phyloP scores from a whole-genome alignment of 2,797 vertebrate genomes.

The Lateolabrax maculatus region DNA sequence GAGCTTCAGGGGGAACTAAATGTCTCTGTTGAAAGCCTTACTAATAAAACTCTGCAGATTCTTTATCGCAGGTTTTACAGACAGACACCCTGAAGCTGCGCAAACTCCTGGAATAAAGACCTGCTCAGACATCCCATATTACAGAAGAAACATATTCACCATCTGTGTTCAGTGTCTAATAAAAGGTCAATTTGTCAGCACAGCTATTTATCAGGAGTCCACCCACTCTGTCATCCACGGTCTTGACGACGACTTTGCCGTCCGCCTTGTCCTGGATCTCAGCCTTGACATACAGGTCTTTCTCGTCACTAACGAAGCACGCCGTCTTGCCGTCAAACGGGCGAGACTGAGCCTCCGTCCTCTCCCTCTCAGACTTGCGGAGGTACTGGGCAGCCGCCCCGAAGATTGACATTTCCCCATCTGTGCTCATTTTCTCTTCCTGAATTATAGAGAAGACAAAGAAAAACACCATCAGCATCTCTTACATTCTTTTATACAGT shows the following conservation, averaged over 20 bases:
- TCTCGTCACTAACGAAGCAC: conserved; percentile 86
- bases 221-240: conserved; percentile 83
- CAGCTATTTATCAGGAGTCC: conserved; percentile 23
- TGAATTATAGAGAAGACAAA: conserved; percentile 8
- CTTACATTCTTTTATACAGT: neutral
- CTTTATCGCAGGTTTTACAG: conserved; percentile 23
- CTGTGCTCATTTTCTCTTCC: conserved; percentile 63
- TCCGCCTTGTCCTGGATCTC: conserved; percentile 84
- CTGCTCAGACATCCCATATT: neutral
- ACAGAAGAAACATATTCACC: neutral
- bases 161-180: conserved; percentile 5
- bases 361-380: conserved; percentile 88
- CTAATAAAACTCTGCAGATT: conserved; percentile 14
- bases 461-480: neutral
- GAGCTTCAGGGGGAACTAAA: conserved; percentile 10
- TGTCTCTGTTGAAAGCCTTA: conserved; percentile 8
- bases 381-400: conserved; percentile 86
- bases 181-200: conserved; percentile 73
- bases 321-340: conserved; percentile 88
- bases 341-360: conserved; percentile 88
- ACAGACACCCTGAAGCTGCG: conserved; percentile 4
- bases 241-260: conserved; percentile 85
- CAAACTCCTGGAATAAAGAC: neutral
- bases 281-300: conserved; percentile 86
- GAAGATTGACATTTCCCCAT: conserved; percentile 84